A percentile compares a stretch with the other conserved stretches of the same genome.
Conservation (phyloP, 2,888 invertebrate species). For the Caenorhabditis sp. region DNA sequence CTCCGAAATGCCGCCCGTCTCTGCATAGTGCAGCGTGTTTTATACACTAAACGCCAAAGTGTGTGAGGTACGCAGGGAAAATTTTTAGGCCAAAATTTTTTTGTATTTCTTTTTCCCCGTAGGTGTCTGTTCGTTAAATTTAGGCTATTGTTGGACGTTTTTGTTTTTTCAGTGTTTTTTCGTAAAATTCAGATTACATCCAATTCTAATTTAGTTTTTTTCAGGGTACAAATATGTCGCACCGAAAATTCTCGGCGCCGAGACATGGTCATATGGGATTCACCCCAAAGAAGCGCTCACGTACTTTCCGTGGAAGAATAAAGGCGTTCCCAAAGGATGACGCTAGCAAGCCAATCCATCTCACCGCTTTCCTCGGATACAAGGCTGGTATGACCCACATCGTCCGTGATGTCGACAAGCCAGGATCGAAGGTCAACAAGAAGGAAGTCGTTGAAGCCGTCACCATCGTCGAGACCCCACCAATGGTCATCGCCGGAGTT, state of each 20-base stretch:
- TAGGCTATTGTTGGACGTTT: not conserved
- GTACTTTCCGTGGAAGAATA: constrained; percentile 95
- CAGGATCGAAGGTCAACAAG: constrained; percentile 90
- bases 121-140: not conserved
- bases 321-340: constrained; percentile 99
- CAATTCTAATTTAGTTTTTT: constrained; percentile 2
- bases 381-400: constrained; percentile 99
- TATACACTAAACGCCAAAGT: constrained; percentile 20
- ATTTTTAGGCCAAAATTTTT: constrained; percentile 8
- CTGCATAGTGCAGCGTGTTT: constrained; percentile 13
- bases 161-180: not conserved
- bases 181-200: too few relatives aligned
- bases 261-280: constrained; percentile 99
- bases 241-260: constrained; percentile 98
- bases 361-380: constrained; percentile 96
- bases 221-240: constrained; percentile 78
- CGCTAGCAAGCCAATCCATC: constrained; percentile 82
- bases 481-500: constrained; percentile 92
- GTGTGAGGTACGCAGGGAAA: constrained; percentile 5
- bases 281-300: constrained; percentile 96
- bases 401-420: constrained; percentile 81
- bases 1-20: constrained; percentile 12
- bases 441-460: constrained; percentile 99
- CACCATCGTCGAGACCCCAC: constrained; percentile 95
- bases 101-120: not conserved